Evolutionary conservation across 2,888 invertebrate genomes (phyloP), one percentile per base, ranked within the genome.

Genomic region (Pollenia labialis): DNA sequence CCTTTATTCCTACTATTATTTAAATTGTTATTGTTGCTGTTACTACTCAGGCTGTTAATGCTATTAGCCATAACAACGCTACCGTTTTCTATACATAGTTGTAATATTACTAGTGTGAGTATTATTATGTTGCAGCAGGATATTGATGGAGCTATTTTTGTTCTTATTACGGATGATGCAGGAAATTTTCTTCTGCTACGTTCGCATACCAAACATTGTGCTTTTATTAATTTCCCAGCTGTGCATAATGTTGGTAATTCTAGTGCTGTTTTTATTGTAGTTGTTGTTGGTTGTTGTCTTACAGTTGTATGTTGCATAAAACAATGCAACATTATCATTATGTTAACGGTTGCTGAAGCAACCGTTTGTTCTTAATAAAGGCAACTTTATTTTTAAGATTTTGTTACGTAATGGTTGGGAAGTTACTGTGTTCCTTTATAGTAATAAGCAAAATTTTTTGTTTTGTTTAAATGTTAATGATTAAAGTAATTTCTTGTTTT

Each of bases 241-340:
- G 60, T 23, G 48, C 54, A 54, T 66, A 50, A 23, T 12, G 62
- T 16, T 42, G 81, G 81, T 69, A 75, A 60, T n/a, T 87, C 40
- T 58, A 71, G 87, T 79, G 87, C 14, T 68, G 32, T 18, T 54
- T 11, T 66, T 60, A 85, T 72, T 84, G 85, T 62, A 86, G 88
- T 69, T 68, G 66, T 44, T 88, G 85, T 56, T 69, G 88, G 85
- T 64, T 89, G 85, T 83, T 85, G 87, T 76, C 88, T 88, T 89
- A n/a, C 60, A 42, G 48, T 14, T 77, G 77, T 76, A 46, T 88
- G 90, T 90, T 92, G 91, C 90, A 91, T 90, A 88, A 90, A 90
- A 88, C 90, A 91, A 91, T 92, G 91, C 91, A 92, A 91, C 93
- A 93, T 93, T 90, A 92, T 92, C 92, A 93, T 93, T 91, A 92